Evolutionary conservation across 2,113 vertebrate species (phyloP), one percentile per base, ranked within the genome.

Genomic region (Trematocara unimaculatum): DNA sequence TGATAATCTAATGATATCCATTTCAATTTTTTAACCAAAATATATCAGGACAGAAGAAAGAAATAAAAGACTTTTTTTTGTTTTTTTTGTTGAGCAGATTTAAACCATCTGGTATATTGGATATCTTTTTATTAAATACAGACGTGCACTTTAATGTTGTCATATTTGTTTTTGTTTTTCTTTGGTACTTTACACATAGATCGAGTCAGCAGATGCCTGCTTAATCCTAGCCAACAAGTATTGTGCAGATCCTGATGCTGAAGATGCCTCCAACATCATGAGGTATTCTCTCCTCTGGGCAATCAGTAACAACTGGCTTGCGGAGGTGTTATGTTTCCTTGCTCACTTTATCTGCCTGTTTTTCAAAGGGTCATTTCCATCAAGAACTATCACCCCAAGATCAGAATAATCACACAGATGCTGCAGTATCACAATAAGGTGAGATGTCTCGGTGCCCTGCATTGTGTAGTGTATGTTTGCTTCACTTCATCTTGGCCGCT

Each of bases 351-450:
- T 79, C 38, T 64, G 14, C 2, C 10, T 80, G 29, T 62, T 49
- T 62, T 87, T 92, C 77, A 38, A 84, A 99, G 99, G 96, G 99
- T 99, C 47, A 99, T 99, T 95, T 99, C 99, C 31, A 99, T 99
- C 95, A 99, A 99, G 96, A 99, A 99, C 95, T 99, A 99, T 88
- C 98, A 99, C 87, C 99, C 99, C 79, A 99, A 99, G 96, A 99
- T 99, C 95, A 96, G 99, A 96, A 99, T 99, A 93, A 99, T 99
- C 85, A 99, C 99, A 92, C 99, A 99, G 95, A 99, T 99, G 99
- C 96, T 99, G 91, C 98, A 99, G 92, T 99, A 99, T 95, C 99
- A 99, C 96, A 99, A 99, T 91, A 99, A 99, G 98, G 99, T 99
- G 96, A 94, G 31, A 38, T 1, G 2, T 5, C 35, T 47, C 54